Evolutionary conservation across 2,888 invertebrate genomes (phyloP).

Genomic region (Noctua janthe): DNA sequence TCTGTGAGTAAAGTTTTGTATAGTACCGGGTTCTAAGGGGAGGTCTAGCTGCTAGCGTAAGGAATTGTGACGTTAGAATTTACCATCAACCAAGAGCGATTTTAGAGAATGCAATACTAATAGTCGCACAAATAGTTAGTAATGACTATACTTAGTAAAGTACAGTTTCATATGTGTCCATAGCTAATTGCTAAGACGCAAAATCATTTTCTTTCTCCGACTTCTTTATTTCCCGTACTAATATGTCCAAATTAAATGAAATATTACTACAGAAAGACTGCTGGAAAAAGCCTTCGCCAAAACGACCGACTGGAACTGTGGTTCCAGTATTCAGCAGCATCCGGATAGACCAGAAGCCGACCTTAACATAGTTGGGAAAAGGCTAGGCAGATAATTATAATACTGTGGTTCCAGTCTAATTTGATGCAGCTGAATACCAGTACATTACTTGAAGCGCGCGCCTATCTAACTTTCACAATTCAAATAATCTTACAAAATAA

Average conservation of each 20-base stretch:
- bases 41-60: conserved; percentile 44
- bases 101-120: background rate
- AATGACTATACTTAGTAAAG: background rate
- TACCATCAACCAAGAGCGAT: background rate
- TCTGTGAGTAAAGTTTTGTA: conserved; percentile 71
- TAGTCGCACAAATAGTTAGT: background rate
- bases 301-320: background rate
- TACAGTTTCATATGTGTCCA: background rate
- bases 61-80: background rate
- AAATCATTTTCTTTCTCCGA: too few relatives aligned
- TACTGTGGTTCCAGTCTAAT: background rate
- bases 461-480: background rate
- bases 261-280: background rate
- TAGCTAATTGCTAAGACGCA: background rate
- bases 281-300: too few relatives aligned
- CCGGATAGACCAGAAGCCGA: background rate
- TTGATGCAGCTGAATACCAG: background rate
- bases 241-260: background rate
- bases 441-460: background rate
- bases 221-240: background rate
- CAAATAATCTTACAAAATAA: background rate
- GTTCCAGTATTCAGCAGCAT: background rate
- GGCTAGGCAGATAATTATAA: background rate
- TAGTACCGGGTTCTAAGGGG: conserved; percentile 51
- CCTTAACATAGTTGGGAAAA: background rate